Conservation (phyloP, 2,113 vertebrate genomes). For the Axis porcinus region DNA sequence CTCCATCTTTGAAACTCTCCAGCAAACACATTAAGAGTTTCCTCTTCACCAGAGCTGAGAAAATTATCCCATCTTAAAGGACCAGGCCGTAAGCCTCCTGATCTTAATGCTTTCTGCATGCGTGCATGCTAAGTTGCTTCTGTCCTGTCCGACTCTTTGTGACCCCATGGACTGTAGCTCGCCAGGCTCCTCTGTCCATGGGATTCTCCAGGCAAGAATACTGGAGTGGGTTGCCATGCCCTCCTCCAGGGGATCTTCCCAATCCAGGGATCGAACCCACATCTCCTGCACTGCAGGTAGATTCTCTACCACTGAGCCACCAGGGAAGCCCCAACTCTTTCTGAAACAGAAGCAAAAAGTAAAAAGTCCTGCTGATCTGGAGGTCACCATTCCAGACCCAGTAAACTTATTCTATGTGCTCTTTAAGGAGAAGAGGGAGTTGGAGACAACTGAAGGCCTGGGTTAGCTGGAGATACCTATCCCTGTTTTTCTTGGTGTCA, state of each 20-base stretch:
- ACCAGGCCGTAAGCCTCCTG: not conserved
- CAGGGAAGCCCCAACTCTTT: not conserved
- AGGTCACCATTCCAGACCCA: not conserved
- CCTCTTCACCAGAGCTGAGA: not conserved
- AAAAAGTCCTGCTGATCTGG: not conserved
- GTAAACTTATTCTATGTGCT: not conserved
- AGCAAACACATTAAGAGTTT: not conserved
- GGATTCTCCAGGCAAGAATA: not conserved
- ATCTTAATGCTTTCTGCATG: not conserved
- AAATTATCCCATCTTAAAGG: not conserved
- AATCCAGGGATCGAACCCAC: not conserved
- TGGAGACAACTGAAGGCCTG: accelerated
- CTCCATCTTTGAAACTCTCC: too few species aligned
- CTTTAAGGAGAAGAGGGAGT: not conserved
- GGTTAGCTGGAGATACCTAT: not conserved
- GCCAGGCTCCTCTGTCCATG: not conserved
- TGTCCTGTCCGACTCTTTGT: not conserved
- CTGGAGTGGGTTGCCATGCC: not conserved
- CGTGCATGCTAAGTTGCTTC: not conserved
- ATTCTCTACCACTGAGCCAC: not conserved
- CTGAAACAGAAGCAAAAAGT: not conserved
- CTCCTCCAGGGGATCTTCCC: not conserved
- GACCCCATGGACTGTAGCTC: not conserved
- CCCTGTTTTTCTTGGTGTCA: constrained; percentile 46
- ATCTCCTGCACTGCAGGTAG: not conserved